These are phyloP conservation scores for Enteromius unitaeniatus DNA, from an alignment of 2,797 vertebrate species.

Conservation along the genomic window DNA sequence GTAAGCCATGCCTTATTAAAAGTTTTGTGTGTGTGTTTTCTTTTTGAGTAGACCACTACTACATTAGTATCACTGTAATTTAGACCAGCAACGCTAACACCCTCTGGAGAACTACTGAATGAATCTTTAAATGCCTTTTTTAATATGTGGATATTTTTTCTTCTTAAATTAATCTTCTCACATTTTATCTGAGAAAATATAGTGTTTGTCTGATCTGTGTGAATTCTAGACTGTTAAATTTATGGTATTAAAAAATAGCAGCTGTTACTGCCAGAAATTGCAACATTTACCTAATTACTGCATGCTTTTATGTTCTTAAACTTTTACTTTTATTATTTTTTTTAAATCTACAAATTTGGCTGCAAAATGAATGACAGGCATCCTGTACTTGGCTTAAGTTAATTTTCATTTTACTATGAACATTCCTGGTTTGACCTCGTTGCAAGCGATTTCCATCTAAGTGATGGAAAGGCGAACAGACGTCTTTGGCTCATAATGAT, in stretches of 20 bases:
- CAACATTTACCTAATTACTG: neutral
- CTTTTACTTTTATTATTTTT: neutral
- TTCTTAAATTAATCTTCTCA: neutral
- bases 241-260: neutral
- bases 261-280: neutral
- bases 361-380: neutral
- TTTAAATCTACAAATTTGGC: neutral
- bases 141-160: too few relatives aligned
- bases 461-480: conserved; percentile 43
- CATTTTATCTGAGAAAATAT: neutral
- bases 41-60: too few relatives aligned
- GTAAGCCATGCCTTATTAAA: neutral
- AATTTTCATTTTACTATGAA: neutral
- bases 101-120: neutral
- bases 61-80: too few relatives aligned
- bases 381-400: neutral
- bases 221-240: neutral
- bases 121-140: neutral
- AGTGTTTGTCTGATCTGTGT: neutral
- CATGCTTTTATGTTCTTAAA: neutral
- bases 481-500: conserved; percentile 63
- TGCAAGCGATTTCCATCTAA: neutral
- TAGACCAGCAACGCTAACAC: neutral
- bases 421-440: conserved; percentile 1
- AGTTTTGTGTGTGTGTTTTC: neutral